These are phyloP conservation scores for Uria lomvia DNA, from an alignment of 2,113 vertebrate genomes.

Conservation along the genomic window DNA sequence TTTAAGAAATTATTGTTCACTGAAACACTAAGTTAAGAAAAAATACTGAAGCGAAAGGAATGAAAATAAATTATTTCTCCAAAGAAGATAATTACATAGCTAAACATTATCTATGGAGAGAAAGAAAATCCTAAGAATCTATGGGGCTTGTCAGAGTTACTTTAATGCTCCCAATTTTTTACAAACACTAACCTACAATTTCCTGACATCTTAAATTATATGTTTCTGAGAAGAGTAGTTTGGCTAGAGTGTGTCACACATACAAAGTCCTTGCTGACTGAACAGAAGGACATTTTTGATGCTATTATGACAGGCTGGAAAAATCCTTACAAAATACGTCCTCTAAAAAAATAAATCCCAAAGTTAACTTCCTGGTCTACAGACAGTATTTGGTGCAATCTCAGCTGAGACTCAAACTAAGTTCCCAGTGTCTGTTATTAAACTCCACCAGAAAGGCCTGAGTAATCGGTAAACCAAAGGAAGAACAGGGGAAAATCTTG, in stretches of 20 bases:
- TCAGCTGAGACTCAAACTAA: neutral
- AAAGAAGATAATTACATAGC: neutral
- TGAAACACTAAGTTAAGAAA: neutral
- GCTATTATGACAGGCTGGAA: neutral
- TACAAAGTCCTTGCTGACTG: neutral
- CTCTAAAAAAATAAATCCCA: neutral
- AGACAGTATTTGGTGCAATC: neutral
- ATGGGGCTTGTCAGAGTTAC: neutral
- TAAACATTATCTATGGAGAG: neutral
- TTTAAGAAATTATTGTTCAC: neutral
- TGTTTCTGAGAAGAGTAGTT: neutral
- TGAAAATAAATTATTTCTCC: neutral
- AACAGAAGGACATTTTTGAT: neutral
- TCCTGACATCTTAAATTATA: slow-evolving; percentile 34
- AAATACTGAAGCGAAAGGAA: neutral
- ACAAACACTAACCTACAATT: neutral
- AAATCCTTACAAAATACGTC: neutral
- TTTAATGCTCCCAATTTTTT: neutral
- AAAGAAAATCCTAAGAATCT: neutral
- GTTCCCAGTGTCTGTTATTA: neutral
- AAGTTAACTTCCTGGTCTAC: neutral
- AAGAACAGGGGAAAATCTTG: neutral
- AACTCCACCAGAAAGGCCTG: neutral
- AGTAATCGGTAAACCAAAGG: neutral
- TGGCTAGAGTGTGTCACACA: neutral